phyloP scores from a whole-genome alignment of 2,888 invertebrate genomes.

The Scaptodrosophila latifasciaeformis region DNA sequence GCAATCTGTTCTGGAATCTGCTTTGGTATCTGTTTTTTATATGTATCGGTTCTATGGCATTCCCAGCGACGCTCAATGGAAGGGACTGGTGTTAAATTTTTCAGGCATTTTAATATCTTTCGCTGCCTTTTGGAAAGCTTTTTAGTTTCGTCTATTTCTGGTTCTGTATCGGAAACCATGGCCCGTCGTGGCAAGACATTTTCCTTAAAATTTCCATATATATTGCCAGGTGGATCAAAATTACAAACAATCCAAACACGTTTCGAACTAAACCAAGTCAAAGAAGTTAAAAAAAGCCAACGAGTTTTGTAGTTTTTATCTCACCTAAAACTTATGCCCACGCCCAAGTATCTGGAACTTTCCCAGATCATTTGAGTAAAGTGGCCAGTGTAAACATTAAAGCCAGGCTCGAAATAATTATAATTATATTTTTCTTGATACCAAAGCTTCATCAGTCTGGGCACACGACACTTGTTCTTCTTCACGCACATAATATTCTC shows the following conservation, averaged over 20 bases:
- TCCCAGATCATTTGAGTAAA: slow-evolving; percentile 90
- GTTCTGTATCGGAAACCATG: slow-evolving; percentile 7
- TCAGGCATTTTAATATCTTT: too few species aligned
- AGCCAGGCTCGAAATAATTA: slow-evolving; percentile 79
- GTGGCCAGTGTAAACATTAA: slow-evolving; percentile 82
- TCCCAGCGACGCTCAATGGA: too few species aligned
- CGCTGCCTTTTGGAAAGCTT: too few species aligned
- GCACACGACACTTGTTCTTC: slow-evolving; percentile 79
- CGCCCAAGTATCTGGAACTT: slow-evolving; percentile 83
- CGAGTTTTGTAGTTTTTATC: too few species aligned
- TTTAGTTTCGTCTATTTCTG: too few species aligned
- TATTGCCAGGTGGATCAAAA: slow-evolving; percentile 92
- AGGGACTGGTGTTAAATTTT: background rate
- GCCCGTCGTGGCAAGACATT: slow-evolving; percentile 79
- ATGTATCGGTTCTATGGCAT: too few species aligned
- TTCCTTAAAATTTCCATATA: slow-evolving; percentile 82
- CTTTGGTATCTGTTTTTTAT: too few species aligned
- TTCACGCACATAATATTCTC: slow-evolving; percentile 86
- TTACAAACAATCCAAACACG: slow-evolving; percentile 84
- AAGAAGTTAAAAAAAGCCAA: too few species aligned
- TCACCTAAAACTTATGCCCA: slow-evolving; percentile 78
- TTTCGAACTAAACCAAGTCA: background rate
- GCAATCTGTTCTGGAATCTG: too few species aligned
- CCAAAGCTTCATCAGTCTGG: slow-evolving; percentile 76
- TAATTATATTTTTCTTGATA: slow-evolving; percentile 83